Evolutionary conservation across 2,113 vertebrate genomes (phyloP).

Genomic region (Syngnathoides biaculeatus): DNA sequence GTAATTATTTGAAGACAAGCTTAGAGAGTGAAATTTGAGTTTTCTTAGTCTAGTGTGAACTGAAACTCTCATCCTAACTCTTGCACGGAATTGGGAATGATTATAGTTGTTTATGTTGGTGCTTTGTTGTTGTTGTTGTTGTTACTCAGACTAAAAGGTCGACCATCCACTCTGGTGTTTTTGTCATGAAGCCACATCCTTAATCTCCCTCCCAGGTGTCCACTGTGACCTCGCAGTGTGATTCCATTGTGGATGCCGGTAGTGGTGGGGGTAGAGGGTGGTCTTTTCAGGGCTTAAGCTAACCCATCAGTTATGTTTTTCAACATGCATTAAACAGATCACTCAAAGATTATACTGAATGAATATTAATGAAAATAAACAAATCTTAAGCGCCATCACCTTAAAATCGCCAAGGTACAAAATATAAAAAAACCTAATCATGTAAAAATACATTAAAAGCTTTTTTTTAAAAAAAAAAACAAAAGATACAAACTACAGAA

Average conservation of each 20-base stretch:
- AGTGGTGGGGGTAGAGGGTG: background rate
- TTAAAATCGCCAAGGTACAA: too few species aligned
- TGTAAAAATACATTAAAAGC: too few species aligned
- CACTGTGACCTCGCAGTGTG: slow-evolving; percentile 25
- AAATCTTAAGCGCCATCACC: too few species aligned
- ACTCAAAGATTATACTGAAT: too few species aligned
- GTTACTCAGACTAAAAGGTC: background rate
- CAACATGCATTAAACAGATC: too few species aligned
- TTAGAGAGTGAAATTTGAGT: too few species aligned
- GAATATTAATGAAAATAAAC: too few species aligned
- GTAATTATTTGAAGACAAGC: too few species aligned
- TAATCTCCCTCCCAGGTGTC: slow-evolving; percentile 27
- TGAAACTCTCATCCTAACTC: background rate
- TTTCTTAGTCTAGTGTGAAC: too few species aligned
- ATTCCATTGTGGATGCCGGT: slow-evolving; percentile 10
- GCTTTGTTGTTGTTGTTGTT: background rate
- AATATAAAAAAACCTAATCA: too few species aligned
- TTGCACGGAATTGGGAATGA: background rate
- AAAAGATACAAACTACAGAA: too few species aligned
- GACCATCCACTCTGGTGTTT: slow-evolving; percentile 7
- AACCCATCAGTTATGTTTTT: slow-evolving; percentile 9
- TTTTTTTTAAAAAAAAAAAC: too few species aligned
- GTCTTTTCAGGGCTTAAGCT: background rate
- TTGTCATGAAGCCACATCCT: slow-evolving; percentile 6
- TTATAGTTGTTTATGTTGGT: background rate